Percentiles rank a stretch among this genome's conserved stretches.
Conservation (phyloP, 2,797 vertebrate species). For the Peromyscus eremicus region DNA sequence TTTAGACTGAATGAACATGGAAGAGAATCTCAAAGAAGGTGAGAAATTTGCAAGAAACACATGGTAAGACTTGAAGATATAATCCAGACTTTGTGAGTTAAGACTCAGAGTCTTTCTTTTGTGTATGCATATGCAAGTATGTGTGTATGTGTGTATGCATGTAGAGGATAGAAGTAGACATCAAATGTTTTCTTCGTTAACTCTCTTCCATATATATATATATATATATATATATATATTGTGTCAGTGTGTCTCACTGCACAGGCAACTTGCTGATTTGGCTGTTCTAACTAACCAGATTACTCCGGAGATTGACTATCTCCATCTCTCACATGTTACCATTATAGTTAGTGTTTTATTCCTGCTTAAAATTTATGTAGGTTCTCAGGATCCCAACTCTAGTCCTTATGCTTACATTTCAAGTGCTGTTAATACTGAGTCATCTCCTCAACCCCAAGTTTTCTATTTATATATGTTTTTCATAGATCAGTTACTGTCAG, state of each 20-base stretch:
- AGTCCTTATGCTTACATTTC: not conserved
- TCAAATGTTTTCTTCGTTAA: not conserved
- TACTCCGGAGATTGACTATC: not conserved
- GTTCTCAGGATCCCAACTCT: not conserved
- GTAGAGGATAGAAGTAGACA: not conserved
- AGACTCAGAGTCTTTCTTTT: not conserved
- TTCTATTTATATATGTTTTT: not conserved
- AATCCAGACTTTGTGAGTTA: slow-evolving; percentile 16
- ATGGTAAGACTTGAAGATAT: not conserved
- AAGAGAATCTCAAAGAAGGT: not conserved
- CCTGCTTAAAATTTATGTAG: not conserved
- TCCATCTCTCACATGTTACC: not conserved
- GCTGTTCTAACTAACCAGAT: not conserved
- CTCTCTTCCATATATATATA: not conserved
- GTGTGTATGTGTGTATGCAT: not conserved
- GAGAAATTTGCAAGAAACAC: slow-evolving; percentile 34
- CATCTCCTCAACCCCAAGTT: not conserved
- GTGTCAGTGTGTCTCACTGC: not conserved
- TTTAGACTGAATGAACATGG: slow-evolving; percentile 36
- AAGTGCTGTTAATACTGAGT: not conserved
- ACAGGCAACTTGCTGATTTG: not conserved
- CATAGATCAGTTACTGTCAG: not conserved
- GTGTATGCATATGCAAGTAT: not conserved
- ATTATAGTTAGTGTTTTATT: not conserved
- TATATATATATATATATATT: not conserved